Conservation (phyloP, 2,888 invertebrate genomes). For the Pollenia amentaria region DNA sequence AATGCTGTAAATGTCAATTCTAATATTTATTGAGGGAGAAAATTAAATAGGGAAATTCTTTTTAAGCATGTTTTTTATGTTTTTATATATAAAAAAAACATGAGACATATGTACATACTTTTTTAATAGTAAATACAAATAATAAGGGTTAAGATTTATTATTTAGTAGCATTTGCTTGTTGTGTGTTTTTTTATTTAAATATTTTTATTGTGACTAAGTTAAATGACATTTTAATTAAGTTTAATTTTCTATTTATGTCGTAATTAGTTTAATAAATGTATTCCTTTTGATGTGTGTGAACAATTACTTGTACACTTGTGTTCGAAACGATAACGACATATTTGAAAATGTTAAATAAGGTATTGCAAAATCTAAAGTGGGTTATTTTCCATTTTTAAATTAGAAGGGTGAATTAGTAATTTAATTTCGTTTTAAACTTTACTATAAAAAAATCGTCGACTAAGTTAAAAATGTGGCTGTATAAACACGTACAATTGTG, state of each 20-base stretch:
- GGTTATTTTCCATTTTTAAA: constrained; percentile 8
- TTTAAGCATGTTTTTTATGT: background rate
- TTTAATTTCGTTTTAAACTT: no score
- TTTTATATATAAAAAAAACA: background rate
- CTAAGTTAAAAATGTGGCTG: no score
- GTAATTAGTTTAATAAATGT: constrained; percentile 9
- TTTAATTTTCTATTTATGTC: background rate
- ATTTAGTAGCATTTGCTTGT: background rate
- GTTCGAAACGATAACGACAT: no score
- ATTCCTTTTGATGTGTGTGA: background rate
- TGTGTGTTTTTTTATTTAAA: background rate
- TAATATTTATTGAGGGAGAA: constrained; percentile 64
- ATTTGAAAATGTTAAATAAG: no score
- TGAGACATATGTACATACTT: background rate
- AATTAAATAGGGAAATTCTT: constrained; percentile 40
- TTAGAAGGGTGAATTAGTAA: no score
- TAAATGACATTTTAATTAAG: constrained; percentile 49
- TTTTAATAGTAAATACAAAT: background rate
- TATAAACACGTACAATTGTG: no score
- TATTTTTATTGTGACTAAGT: constrained; percentile 1
- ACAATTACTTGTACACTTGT: background rate
- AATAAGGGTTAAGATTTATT: constrained; percentile 34
- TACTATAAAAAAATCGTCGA: no score
- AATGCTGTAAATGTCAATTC: constrained; percentile 55
- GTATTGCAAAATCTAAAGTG: background rate